Conservation (phyloP, 2,113 vertebrate genomes). For the Trachemys scripta region DNA sequence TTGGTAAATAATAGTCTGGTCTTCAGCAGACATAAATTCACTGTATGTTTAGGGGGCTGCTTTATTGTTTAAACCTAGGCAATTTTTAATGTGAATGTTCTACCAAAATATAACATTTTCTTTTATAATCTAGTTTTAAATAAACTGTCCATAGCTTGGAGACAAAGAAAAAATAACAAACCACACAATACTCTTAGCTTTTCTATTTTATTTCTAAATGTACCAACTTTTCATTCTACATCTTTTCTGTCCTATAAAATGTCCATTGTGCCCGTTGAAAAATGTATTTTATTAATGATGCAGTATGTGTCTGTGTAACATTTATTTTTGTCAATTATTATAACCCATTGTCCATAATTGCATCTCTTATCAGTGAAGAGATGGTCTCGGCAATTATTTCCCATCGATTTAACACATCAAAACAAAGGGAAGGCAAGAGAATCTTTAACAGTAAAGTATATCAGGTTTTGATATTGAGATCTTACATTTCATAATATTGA, state of each 20-base stretch:
- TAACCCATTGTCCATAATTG: not conserved
- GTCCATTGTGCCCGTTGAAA: not conserved
- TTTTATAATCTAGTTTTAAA: not conserved
- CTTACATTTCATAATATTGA: conserved; percentile 52
- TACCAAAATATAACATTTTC: not conserved
- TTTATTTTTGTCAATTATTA: not conserved
- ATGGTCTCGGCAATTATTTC: not conserved
- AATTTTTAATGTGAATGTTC: not conserved
- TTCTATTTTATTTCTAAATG: not conserved
- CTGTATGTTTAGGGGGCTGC: not conserved
- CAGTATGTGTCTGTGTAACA: not conserved
- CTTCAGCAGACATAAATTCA: not conserved
- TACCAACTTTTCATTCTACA: not conserved
- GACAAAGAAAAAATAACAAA: not conserved
- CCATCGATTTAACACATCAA: not conserved
- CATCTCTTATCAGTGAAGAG: not conserved
- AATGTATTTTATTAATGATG: not conserved
- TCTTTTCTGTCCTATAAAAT: not conserved
- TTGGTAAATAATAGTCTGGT: not conserved
- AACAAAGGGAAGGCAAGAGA: not conserved
- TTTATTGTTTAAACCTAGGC: not conserved
- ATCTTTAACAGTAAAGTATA: not conserved
- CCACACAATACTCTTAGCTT: not conserved
- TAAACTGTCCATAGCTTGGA: not conserved
- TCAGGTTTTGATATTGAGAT: conserved; percentile 28